Conservation (phyloP, 2,888 invertebrate species). For the Brachyptera risi region DNA sequence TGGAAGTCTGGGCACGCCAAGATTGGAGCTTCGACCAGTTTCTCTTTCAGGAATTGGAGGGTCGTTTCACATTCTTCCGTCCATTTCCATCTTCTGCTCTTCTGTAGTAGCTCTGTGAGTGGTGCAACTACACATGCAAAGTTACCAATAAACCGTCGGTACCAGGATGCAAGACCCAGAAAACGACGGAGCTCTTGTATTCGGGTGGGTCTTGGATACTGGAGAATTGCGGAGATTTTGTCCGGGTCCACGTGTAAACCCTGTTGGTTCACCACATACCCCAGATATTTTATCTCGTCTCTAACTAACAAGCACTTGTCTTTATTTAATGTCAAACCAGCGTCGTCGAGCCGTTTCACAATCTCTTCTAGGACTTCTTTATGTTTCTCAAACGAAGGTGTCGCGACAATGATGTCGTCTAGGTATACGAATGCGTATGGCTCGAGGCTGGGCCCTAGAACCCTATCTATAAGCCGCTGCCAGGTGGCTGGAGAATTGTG, state of each 20-base stretch:
- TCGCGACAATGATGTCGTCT: constrained; percentile 30
- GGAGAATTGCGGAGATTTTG: constrained; percentile 15
- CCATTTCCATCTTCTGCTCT: constrained; percentile 12
- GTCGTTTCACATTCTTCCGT: neutral
- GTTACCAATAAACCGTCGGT: constrained; percentile 18
- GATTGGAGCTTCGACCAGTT: constrained; percentile 17
- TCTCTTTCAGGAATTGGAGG: constrained; percentile 4
- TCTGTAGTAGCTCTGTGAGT: constrained; percentile 6
- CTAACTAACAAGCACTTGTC: constrained; percentile 16
- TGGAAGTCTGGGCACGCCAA: constrained; percentile 24
- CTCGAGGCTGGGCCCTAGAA: constrained; percentile 35
- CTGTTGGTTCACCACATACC: constrained; percentile 20
- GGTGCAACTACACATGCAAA: neutral
- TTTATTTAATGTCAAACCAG: neutral
- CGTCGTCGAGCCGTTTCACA: constrained; percentile 9
- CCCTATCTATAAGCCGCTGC: constrained; percentile 33
- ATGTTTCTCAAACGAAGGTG: constrained; percentile 27
- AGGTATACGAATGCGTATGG: constrained; percentile 34
- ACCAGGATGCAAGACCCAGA: constrained; percentile 7
- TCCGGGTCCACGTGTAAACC: constrained; percentile 25
- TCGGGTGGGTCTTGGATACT: neutral
- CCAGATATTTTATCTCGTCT: constrained; percentile 22
- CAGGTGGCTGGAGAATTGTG: constrained; percentile 32
- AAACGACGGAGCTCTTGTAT: constrained; percentile 4
- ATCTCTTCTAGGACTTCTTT: constrained; percentile 16